Base-by-base conservation (phyloP, 2,888 invertebrate species). In the Nematopogon swammerdamellus region DNA sequence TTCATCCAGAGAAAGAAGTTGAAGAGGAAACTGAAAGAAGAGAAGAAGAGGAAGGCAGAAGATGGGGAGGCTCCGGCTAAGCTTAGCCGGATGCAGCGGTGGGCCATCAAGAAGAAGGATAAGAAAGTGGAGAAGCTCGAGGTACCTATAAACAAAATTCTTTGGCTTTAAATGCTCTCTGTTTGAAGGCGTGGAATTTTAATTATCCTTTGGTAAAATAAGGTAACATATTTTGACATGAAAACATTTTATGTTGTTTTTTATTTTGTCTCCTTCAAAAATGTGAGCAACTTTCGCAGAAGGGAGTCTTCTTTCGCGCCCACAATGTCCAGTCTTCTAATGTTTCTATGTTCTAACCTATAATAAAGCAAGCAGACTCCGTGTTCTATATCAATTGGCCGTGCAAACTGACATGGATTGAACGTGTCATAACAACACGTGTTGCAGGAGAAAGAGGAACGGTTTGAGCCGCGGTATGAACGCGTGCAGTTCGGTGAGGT, bases 401-500 rank as follows among this genome's bases (percentile, higher is more conserved):
- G n/a, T n/a, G n/a, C n/a, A n/a, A n/a, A n/a, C n/a, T n/a, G n/a
- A n/a, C n/a, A n/a, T n/a, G n/a, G n/a, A n/a, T n/a, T n/a, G n/a
- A n/a, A n/a, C n/a, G n/a, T n/a, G n/a, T n/a, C n/a, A 25, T 36
- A 14, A 36, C 11, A 14, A 36, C 8, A 14, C 11, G 36, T 36
- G 36, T 36, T 36, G 11, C 36, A 36, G 36, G 36, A 36, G n/a
- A 36, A 36, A 14, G 36, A 36, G 8, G 60, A 64, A 49, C 55
- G 62, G 2, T 70, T 76, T 36, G 83, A 84, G 48, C 83, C 82
- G 60, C 70, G 69, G 52, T 77, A 74, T 58, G 92, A 92, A 66
- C 71, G 80, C 46, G 77, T 92, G 18, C 64, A 81, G 60, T 92
- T 92, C 72, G 92, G 92, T 0, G 92, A 91, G 62, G 80, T 86